phyloP scores from a whole-genome alignment of 2,113 vertebrate genomes.

The Callionymus lyra region DNA sequence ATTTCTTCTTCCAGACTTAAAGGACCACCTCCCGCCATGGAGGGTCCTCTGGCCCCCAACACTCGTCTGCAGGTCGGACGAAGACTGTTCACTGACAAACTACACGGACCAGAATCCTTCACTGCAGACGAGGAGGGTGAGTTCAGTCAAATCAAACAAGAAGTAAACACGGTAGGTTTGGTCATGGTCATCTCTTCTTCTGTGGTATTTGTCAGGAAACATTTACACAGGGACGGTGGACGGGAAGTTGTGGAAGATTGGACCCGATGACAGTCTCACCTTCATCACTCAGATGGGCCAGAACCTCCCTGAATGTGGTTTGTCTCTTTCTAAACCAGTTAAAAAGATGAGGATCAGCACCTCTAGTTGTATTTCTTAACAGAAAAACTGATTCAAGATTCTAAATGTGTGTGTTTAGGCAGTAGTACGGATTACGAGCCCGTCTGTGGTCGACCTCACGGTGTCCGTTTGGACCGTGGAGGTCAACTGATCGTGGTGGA shows the following conservation, averaged over 20 bases:
- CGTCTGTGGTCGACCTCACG: conserved; percentile 58
- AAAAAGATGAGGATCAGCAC: too few species aligned
- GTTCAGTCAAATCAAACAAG: neutral
- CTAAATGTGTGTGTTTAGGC: conserved; percentile 31
- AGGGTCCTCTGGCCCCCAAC: conserved; percentile 58
- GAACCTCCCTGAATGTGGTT: conserved; percentile 59
- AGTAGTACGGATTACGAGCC: conserved; percentile 60
- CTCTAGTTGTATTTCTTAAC: too few species aligned
- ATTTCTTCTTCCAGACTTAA: conserved; percentile 40
- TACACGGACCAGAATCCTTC: conserved; percentile 63
- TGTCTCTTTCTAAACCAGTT: conserved; percentile 1
- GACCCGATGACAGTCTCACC: conserved; percentile 50
- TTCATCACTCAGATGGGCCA: conserved; percentile 65
- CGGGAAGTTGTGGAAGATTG: conserved; percentile 65
- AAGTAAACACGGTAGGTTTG: too few species aligned
- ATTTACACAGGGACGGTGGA: conserved; percentile 67
- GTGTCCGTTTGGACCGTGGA: conserved; percentile 39
- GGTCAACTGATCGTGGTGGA: conserved; percentile 60
- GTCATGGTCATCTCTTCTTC: neutral
- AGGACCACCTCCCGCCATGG: conserved; percentile 51
- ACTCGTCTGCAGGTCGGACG: conserved; percentile 54
- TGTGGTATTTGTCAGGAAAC: conserved; percentile 44
- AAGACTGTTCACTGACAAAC: conserved; percentile 52
- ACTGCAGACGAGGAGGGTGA: conserved; percentile 55
- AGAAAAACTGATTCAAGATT: too few species aligned